These are phyloP conservation scores for Anguilla japonica DNA, from an alignment of 2,113 vertebrate species.

Conservation along the genomic window DNA sequence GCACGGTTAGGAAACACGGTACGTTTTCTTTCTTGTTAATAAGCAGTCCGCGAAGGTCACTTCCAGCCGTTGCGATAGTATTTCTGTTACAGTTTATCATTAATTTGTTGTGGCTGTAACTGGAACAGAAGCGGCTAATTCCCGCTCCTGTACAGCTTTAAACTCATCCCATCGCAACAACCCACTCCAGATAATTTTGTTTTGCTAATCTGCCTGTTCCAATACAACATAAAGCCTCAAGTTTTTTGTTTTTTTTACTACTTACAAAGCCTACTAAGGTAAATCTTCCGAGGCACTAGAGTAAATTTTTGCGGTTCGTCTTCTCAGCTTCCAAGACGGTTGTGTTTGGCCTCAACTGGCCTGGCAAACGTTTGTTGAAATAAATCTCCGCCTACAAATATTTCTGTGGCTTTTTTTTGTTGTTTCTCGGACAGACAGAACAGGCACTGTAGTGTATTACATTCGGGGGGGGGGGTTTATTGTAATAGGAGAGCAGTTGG, in stretches of 20 bases:
- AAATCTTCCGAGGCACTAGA: not conserved
- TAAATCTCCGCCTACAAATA: not conserved
- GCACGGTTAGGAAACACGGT: not conserved
- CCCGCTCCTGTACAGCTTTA: not conserved
- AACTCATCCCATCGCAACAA: not conserved
- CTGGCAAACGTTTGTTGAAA: no score
- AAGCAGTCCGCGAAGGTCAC: not conserved
- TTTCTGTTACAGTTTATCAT: not conserved
- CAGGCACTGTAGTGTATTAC: not conserved
- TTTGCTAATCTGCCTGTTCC: not conserved
- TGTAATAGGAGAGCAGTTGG: constrained; percentile 44
- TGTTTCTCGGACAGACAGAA: not conserved
- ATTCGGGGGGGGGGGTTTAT: not conserved
- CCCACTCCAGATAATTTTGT: not conserved
- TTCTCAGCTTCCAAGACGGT: not conserved
- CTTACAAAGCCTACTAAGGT: not conserved
- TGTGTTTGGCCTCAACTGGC: not conserved
- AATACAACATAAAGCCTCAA: not conserved
- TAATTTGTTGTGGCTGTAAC: not conserved
- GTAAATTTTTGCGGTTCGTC: not conserved
- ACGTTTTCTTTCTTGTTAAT: not conserved
- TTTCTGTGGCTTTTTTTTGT: not conserved
- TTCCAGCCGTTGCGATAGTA: not conserved
- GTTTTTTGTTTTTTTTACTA: not conserved
- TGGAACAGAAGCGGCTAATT: not conserved